A percentile compares a stretch with the other conserved stretches of the same genome.
These are phyloP conservation scores for Eriocheir sinensis DNA, from an alignment of 1,140 invertebrate genomes.

Conservation along the genomic window DNA sequence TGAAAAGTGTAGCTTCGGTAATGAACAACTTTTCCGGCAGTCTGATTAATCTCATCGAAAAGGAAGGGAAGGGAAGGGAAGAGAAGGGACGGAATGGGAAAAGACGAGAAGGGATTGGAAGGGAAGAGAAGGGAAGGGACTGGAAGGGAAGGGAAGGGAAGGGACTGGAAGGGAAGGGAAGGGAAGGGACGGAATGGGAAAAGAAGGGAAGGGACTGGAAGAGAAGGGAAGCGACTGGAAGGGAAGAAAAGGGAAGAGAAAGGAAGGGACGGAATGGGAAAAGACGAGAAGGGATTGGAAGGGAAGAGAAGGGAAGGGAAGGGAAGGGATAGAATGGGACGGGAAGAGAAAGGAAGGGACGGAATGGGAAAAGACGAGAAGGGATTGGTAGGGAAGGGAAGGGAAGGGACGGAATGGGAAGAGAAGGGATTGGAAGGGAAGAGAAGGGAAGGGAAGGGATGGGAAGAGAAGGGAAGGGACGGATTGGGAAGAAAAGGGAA, in stretches of 20 bases:
- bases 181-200: neutral
- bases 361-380: too few relatives aligned
- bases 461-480: neutral
- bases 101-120: too few relatives aligned
- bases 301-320: conserved; percentile 26
- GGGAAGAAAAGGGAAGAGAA: neutral
- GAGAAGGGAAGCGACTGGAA: neutral
- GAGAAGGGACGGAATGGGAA: too few relatives aligned
- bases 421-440: neutral
- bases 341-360: neutral
- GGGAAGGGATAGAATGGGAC: conserved; percentile 1
- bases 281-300: neutral
- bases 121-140: too few relatives aligned
- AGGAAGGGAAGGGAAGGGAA: too few relatives aligned
- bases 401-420: neutral
- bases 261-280: neutral
- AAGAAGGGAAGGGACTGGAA: neutral
- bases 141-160: too few relatives aligned
- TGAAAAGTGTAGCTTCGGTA: too few relatives aligned
- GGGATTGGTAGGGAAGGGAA: too few relatives aligned
- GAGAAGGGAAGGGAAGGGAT: neutral
- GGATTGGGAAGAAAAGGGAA: neutral
- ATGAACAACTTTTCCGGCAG: too few relatives aligned
- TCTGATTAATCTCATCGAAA: too few relatives aligned
- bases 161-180: too few relatives aligned